These are phyloP conservation scores for Chalcosyrphus nemorum DNA, from an alignment of 2,888 invertebrate genomes.

Conservation along the genomic window DNA sequence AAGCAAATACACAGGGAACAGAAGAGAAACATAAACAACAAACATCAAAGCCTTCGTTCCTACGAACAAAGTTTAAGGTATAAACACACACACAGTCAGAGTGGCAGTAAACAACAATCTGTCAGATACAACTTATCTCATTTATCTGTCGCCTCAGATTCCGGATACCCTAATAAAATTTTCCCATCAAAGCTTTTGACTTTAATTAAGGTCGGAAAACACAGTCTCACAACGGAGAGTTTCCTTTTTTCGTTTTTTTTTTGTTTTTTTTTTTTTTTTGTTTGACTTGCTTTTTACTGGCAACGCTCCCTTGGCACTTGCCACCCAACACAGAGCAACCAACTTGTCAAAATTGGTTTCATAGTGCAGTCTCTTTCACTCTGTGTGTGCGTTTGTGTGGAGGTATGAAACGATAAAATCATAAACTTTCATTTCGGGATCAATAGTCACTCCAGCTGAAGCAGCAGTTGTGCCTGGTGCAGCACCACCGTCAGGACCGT, in stretches of 20 bases:
- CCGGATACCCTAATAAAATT: conserved; percentile 71
- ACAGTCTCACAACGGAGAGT: conserved; percentile 47
- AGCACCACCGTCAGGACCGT: conserved; percentile 9
- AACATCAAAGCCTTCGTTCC: conserved; percentile 70
- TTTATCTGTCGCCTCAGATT: conserved; percentile 72
- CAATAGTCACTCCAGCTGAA: conserved; percentile 57
- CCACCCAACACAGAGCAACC: no score
- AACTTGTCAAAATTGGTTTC: conserved; percentile 56
- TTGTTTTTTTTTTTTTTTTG: no score
- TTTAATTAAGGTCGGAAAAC: conserved; percentile 72
- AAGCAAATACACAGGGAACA: conserved; percentile 34
- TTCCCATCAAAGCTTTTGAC: conserved; percentile 73
- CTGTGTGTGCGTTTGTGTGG: no score
- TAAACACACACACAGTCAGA: background rate
- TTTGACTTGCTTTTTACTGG: no score
- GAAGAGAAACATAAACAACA: conserved; percentile 67
- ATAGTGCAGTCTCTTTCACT: background rate
- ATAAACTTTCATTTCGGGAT: conserved; percentile 70
- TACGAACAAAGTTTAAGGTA: conserved; percentile 46
- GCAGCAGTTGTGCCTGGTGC: background rate
- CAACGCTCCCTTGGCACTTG: no score
- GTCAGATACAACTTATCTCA: conserved; percentile 72
- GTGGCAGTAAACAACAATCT: conserved; percentile 69
- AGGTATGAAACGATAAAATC: conserved; percentile 59
- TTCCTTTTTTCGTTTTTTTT: background rate